phyloP scores from a whole-genome alignment of 2,113 vertebrate species.

The Empidonax traillii region DNA sequence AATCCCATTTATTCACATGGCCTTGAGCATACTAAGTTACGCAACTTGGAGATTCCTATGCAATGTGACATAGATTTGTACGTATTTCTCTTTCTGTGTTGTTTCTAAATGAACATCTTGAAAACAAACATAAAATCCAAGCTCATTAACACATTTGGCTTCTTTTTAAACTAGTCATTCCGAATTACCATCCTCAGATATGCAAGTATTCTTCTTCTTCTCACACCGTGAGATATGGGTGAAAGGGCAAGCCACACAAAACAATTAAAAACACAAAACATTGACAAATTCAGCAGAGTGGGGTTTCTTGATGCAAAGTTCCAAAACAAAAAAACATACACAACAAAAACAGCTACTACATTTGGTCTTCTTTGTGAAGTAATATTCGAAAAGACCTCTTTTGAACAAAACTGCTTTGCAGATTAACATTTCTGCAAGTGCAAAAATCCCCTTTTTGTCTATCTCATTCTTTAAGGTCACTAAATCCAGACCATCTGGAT shows the following conservation, averaged over 20 bases:
- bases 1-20: conserved; percentile 32
- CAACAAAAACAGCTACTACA: neutral
- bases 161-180: neutral
- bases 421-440: neutral
- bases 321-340: neutral
- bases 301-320: neutral
- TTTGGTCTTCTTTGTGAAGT: neutral
- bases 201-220: neutral
- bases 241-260: neutral
- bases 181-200: neutral
- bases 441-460: neutral
- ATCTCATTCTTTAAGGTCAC: neutral
- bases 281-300: neutral
- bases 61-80: neutral
- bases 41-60: conserved; percentile 21
- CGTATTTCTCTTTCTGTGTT: neutral
- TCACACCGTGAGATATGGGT: neutral
- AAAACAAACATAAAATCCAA: conserved; percentile 8
- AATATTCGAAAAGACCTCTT: neutral
- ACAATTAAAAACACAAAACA: neutral
- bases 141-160: neutral
- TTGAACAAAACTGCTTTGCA: neutral
- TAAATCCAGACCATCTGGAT: conserved; percentile 25
- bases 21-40: neutral
- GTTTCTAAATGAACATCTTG: neutral